Percentiles rank a stretch among this genome's conserved stretches.
These are phyloP conservation scores for Entomobrya multifasciata DNA, from an alignment of 2,888 invertebrate genomes.

Conservation along the genomic window DNA sequence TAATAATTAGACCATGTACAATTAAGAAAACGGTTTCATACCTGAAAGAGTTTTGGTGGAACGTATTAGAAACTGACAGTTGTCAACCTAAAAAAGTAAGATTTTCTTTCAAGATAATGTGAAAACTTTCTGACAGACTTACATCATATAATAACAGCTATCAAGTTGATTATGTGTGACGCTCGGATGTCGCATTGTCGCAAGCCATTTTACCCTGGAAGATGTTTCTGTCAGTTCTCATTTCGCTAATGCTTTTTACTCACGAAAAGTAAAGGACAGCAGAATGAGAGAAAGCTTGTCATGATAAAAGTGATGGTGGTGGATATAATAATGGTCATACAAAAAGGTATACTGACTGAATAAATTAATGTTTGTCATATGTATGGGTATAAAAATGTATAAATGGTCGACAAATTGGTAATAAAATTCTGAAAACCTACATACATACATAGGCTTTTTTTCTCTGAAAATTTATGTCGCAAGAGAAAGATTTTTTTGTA, in stretches of 20 bases:
- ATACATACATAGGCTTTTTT: too few relatives aligned
- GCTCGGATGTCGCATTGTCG: slow-evolving; percentile 29
- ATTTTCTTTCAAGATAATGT: slow-evolving; percentile 3
- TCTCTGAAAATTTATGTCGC: too few relatives aligned
- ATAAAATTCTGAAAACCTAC: too few relatives aligned
- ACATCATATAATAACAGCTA: slow-evolving; percentile 29
- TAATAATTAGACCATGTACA: slow-evolving; percentile 26
- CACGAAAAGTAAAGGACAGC: background rate
- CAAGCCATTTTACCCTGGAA: slow-evolving; percentile 10
- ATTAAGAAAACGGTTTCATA: slow-evolving; percentile 5
- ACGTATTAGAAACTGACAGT: background rate
- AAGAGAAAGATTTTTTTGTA: background rate
- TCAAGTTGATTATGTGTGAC: slow-evolving; percentile 38
- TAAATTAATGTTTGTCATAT: too few relatives aligned
- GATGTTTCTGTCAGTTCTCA: background rate
- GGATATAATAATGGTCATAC: background rate
- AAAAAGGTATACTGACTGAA: too few relatives aligned
- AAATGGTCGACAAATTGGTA: too few relatives aligned
- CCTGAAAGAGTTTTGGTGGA: too few relatives aligned
- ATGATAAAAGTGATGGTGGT: background rate
- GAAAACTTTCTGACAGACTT: slow-evolving; percentile 26
- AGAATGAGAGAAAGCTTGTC: background rate
- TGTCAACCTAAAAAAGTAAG: background rate
- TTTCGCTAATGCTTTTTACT: background rate
- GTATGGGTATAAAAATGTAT: too few relatives aligned